Conservation (phyloP, 2,888 invertebrate genomes). For the Hypomecis punctinalis region DNA sequence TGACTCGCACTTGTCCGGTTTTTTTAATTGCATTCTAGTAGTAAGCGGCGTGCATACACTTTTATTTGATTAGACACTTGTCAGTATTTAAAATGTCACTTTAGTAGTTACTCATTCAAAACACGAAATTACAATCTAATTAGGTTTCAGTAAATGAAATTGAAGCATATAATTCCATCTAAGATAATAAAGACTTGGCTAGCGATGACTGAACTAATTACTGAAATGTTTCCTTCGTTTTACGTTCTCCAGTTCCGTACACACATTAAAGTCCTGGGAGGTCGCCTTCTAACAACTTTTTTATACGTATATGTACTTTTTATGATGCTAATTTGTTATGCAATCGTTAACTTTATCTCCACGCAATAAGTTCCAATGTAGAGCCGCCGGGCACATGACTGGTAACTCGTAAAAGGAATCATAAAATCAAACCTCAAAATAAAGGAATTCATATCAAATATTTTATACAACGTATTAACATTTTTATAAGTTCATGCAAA, state of each 20-base stretch:
- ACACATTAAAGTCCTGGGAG: slow-evolving; percentile 34
- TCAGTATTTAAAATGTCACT: too few species aligned
- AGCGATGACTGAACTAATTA: slow-evolving; percentile 14
- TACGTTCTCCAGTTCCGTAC: slow-evolving; percentile 24
- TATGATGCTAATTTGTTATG: slow-evolving; percentile 6
- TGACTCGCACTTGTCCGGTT: too few species aligned
- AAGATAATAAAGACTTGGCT: neutral
- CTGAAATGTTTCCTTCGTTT: slow-evolving; percentile 15
- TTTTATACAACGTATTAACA: neutral
- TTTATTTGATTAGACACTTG: too few species aligned
- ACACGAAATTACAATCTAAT: neutral
- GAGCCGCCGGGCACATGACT: slow-evolving; percentile 8
- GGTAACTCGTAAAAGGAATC: slow-evolving; percentile 33
- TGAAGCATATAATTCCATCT: neutral
- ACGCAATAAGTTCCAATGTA: slow-evolving; percentile 12
- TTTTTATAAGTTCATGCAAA: neutral
- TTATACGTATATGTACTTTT: neutral
- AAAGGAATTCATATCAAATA: slow-evolving; percentile 8
- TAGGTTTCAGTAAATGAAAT: neutral
- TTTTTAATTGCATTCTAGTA: too few species aligned
- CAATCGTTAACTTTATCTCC: slow-evolving; percentile 20
- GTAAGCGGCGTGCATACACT: too few species aligned
- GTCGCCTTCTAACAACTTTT: slow-evolving; percentile 20
- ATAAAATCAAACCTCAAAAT: slow-evolving; percentile 22
- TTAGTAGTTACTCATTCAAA: too few species aligned